Conservation (phyloP, 2,888 invertebrate species). For the Hirtodrosophila cameraria region DNA sequence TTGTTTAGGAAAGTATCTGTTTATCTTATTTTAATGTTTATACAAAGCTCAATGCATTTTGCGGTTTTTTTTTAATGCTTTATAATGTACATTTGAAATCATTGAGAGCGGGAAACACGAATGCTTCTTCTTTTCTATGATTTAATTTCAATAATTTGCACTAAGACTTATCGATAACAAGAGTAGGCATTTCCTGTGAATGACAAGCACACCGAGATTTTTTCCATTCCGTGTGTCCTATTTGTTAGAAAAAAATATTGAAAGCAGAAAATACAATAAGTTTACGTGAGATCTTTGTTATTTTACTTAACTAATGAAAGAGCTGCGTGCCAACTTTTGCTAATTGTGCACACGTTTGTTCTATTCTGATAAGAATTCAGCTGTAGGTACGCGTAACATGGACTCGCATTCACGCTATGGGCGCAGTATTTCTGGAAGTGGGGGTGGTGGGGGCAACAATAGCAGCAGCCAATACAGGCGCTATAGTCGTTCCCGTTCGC, state of each 20-base stretch:
- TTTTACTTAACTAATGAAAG: conserved; percentile 35
- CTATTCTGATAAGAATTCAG: conserved; percentile 35
- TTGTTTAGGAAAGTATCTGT: too few relatives aligned
- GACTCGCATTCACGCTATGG: conserved; percentile 78
- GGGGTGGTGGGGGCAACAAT: conserved; percentile 36
- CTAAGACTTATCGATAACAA: too few relatives aligned
- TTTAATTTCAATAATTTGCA: too few relatives aligned
- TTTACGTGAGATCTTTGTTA: too few relatives aligned
- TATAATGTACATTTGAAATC: too few relatives aligned
- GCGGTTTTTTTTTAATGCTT: conserved; percentile 12
- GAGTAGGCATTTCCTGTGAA: too few relatives aligned
- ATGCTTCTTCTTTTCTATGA: too few relatives aligned
- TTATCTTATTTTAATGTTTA: too few relatives aligned
- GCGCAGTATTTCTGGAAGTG: conserved; percentile 60
- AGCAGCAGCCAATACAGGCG: conserved; percentile 76
- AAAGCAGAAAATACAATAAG: neutral
- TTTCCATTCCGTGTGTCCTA: conserved; percentile 29
- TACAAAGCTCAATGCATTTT: too few relatives aligned
- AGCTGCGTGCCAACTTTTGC: conserved; percentile 26
- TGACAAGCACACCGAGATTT: conserved; percentile 14
- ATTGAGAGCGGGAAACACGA: too few relatives aligned
- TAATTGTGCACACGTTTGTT: conserved; percentile 12
- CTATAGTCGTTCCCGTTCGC: conserved; percentile 83
- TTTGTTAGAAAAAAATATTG: conserved; percentile 6
- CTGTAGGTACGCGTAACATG: conserved; percentile 65